These are phyloP conservation scores for Papilio polyxenes DNA, from an alignment of 1,140 invertebrate species.

Conservation along the genomic window DNA sequence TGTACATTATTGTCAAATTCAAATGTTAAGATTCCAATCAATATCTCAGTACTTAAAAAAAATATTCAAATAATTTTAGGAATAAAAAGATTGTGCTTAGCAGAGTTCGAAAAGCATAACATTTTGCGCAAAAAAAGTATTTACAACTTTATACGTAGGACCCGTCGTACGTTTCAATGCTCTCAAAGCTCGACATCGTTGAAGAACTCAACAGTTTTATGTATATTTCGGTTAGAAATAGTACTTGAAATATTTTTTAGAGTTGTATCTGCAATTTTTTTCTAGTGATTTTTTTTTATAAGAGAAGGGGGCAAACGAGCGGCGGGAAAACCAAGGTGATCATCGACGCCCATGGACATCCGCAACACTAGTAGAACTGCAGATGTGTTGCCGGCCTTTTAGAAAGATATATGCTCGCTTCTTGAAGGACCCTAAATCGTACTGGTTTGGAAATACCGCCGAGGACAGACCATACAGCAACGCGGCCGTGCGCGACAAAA, in stretches of 20 bases:
- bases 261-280: not conserved
- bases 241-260: not conserved
- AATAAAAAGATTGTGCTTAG: not conserved
- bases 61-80: not conserved
- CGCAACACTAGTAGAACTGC: no score
- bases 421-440: no score
- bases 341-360: no score
- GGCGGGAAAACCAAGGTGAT: no score
- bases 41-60: not conserved
- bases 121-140: not conserved
- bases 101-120: not conserved
- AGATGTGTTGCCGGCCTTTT: no score
- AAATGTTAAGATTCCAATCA: not conserved
- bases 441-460: no score
- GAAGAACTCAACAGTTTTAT: not conserved
- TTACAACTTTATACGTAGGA: not conserved
- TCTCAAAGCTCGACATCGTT: not conserved
- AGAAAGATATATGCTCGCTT: no score
- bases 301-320: no score
- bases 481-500: no score
- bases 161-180: not conserved
- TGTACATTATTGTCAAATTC: not conserved
- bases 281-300: no score
- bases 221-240: not conserved
- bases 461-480: no score